Evolutionary conservation across 2,888 invertebrate genomes (phyloP), one percentile per base, ranked within the genome.

Genomic region (Listrodromus nycthemerus): DNA sequence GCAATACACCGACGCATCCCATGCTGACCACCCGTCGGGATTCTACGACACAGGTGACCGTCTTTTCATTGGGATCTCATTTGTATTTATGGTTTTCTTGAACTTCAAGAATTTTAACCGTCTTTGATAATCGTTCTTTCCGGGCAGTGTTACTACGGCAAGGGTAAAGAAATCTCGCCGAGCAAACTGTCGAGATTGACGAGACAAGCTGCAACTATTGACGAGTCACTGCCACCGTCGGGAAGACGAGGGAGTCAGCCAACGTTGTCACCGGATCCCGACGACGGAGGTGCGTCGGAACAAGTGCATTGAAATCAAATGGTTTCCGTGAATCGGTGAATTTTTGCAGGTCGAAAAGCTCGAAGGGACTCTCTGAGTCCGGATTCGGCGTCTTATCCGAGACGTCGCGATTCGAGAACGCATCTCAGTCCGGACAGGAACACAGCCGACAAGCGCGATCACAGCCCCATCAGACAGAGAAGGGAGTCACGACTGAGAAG

Each of bases 361-460:
- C 95, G 98, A 24, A 95, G 98, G 63, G 98, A 98, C 91, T 98
- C 98, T 0, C 93, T 98, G n/a, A 98, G 97, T 85, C 98, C 98
- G 0, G 98, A 98, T 92, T 98, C 98, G 84, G 98, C 98, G 3
- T 96, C 97, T 80, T 91, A 93, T 88, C 94, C 96, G 48, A 95
- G 95, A 30, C 94, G 96, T 3, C 95, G 97, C 61, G 97, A 97
- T 87, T 97, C 97, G 0, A 95, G 96, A 50, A 95, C 96, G 0
- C 97, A 97, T 91, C 92, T 97, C 70, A 97, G 97, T 86, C 97
- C 97, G 0, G 97, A 97, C 91, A 95, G 97, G 77, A 96, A 96
- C 73, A 96, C 96, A n/a, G 91, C 89, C 67, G 93, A 93, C 83
- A 89, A 89, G 83, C 95, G 97, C 10, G 97, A 97, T 87, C 94